Evolutionary conservation across 2,888 invertebrate species (phyloP).

Genomic region (Ophraella communa): DNA sequence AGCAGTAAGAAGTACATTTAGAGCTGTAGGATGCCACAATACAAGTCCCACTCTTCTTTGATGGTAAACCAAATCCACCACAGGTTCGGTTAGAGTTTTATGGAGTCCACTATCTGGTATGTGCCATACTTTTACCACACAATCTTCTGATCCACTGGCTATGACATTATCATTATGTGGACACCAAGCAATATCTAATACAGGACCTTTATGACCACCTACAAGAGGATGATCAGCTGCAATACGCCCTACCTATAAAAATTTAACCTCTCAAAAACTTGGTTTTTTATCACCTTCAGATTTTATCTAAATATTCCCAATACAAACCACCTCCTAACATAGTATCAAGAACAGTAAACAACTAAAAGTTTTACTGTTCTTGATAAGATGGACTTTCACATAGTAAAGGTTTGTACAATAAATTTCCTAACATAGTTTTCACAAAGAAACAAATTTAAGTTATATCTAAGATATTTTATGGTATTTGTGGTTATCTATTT

Average conservation of each 20-base stretch:
- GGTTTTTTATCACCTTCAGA: too few relatives aligned
- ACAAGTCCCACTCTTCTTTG: conserved; percentile 91
- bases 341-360: too few relatives aligned
- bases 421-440: too few relatives aligned
- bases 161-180: conserved; percentile 98
- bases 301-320: too few relatives aligned
- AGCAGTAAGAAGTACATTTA: conserved; percentile 92
- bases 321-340: too few relatives aligned
- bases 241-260: conserved; percentile 85
- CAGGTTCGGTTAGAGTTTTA: conserved; percentile 89
- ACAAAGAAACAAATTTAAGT: too few relatives aligned
- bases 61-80: conserved; percentile 91
- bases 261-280: too few relatives aligned
- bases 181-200: conserved; percentile 97
- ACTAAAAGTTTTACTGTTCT: too few relatives aligned
- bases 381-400: too few relatives aligned
- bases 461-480: too few relatives aligned
- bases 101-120: conserved; percentile 91
- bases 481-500: too few relatives aligned
- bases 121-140: conserved; percentile 96
- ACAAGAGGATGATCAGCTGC: conserved; percentile 93
- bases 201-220: conserved; percentile 96
- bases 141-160: conserved; percentile 96
- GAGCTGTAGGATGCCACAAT: conserved; percentile 96
- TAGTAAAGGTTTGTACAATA: too few relatives aligned